These are phyloP conservation scores for Diplodus puntazzo DNA, from an alignment of 2,797 vertebrate species.

Conservation along the genomic window DNA sequence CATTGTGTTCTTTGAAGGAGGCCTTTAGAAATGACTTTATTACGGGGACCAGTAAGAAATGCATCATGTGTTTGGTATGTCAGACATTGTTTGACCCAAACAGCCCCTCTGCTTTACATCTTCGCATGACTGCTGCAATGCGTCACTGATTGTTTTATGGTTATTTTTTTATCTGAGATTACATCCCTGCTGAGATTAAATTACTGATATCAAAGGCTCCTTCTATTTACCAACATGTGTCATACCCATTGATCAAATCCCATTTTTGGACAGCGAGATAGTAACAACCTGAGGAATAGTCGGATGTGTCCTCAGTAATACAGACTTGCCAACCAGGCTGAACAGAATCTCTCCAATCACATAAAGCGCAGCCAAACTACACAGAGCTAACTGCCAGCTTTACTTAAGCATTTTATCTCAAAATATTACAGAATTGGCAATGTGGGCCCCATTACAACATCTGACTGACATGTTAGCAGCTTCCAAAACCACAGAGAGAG, in stretches of 20 bases:
- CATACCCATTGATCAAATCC: not conserved
- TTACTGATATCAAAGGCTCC: constrained; percentile 1
- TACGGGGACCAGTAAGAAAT: constrained; percentile 33
- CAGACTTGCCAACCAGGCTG: constrained; percentile 26
- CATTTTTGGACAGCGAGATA: constrained; percentile 17
- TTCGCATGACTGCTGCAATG: constrained; percentile 31
- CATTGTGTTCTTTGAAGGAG: constrained; percentile 8
- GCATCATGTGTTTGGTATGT: constrained; percentile 62
- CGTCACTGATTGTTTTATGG: constrained; percentile 33
- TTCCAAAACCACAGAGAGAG: constrained; percentile 64
- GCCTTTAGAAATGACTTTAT: constrained; percentile 37
- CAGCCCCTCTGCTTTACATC: constrained; percentile 32
- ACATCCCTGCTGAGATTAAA: constrained; percentile 22
- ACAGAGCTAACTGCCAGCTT: constrained; percentile 51
- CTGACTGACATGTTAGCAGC: constrained; percentile 64
- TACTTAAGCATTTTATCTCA: constrained; percentile 64
- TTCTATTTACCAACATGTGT: constrained; percentile 9
- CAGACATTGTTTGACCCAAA: constrained; percentile 24
- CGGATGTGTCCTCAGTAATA: constrained; percentile 13
- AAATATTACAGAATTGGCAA: constrained; percentile 63
- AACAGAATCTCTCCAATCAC: constrained; percentile 39
- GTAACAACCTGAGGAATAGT: constrained; percentile 8
- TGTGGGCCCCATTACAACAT: constrained; percentile 63
- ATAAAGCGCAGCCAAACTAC: constrained; percentile 55
- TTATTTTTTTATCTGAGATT: constrained; percentile 21